phyloP scores from a whole-genome alignment of 2,888 invertebrate genomes.

The Rhopalosiphum nymphaeae region DNA sequence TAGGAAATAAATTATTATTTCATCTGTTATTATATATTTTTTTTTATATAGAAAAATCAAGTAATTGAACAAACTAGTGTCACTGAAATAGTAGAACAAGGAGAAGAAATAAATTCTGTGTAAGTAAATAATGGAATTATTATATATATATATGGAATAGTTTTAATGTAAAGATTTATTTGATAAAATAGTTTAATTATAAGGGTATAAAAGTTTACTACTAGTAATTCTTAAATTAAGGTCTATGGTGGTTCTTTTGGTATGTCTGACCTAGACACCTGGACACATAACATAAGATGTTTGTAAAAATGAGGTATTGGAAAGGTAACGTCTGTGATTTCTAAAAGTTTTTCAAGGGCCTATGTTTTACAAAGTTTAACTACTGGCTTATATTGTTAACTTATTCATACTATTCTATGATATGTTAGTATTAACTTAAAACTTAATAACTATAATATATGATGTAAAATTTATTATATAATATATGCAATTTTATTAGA shows the following conservation, averaged over 20 bases:
- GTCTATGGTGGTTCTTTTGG: too few relatives aligned
- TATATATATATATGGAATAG: too few relatives aligned
- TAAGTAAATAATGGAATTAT: slow-evolving; percentile 33
- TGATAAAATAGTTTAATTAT: not conserved
- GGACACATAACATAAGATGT: too few relatives aligned
- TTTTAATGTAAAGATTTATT: not conserved
- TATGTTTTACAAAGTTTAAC: too few relatives aligned
- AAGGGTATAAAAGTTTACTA: not conserved
- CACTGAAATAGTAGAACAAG: slow-evolving; percentile 28
- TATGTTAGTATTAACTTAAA: not conserved
- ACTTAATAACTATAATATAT: too few relatives aligned
- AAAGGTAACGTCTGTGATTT: too few relatives aligned
- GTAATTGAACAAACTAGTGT: slow-evolving; percentile 20
- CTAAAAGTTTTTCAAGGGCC: too few relatives aligned
- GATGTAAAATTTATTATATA: too few relatives aligned
- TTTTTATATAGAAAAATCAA: slow-evolving; percentile 28
- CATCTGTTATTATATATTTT: not conserved
- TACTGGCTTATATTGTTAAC: not conserved
- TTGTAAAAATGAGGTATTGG: too few relatives aligned
- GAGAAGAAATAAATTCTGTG: slow-evolving; percentile 1
- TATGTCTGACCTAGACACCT: too few relatives aligned
- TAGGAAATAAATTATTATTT: not conserved
- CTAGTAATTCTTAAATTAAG: too few relatives aligned
- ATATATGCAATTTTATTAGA: not conserved
- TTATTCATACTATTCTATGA: not conserved